Evolutionary conservation across 2,113 vertebrate genomes (phyloP).

Genomic region (Phasianus colchicus): DNA sequence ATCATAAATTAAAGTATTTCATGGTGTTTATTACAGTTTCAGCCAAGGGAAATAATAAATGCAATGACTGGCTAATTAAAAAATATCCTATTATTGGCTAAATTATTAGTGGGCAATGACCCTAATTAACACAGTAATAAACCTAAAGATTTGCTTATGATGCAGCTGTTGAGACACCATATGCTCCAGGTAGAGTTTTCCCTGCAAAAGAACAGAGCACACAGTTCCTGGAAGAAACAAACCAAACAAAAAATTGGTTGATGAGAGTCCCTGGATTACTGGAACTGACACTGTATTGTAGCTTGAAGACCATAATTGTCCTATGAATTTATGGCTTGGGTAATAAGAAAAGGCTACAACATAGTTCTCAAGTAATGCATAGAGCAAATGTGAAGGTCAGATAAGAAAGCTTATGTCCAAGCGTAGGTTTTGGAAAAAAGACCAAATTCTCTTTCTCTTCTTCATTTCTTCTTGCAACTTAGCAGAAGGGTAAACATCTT

Average conservation of each 20-base stretch:
- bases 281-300: slow-evolving; percentile 25
- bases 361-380: neutral
- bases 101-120: slow-evolving; percentile 81
- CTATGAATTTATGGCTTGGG: slow-evolving; percentile 27
- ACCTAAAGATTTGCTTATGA: slow-evolving; percentile 69
- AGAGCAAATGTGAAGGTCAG: neutral
- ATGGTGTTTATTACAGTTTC: slow-evolving; percentile 75
- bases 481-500: neutral
- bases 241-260: slow-evolving; percentile 1
- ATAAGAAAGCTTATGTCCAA: neutral
- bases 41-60: slow-evolving; percentile 80
- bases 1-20: slow-evolving; percentile 76
- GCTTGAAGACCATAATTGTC: neutral
- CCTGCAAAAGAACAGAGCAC: neutral
- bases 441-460: neutral
- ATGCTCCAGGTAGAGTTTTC: slow-evolving; percentile 56
- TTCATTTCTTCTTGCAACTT: neutral
- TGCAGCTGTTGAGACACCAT: slow-evolving; percentile 65
- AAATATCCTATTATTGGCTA: slow-evolving; percentile 75
- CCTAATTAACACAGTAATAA: slow-evolving; percentile 81
- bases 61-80: slow-evolving; percentile 75
- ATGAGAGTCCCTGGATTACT: slow-evolving; percentile 1
- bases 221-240: slow-evolving; percentile 13
- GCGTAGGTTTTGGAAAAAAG: neutral
- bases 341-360: slow-evolving; percentile 11